Evolutionary conservation across 2,888 invertebrate species (phyloP).

Genomic region (Anthophora plumipes): DNA sequence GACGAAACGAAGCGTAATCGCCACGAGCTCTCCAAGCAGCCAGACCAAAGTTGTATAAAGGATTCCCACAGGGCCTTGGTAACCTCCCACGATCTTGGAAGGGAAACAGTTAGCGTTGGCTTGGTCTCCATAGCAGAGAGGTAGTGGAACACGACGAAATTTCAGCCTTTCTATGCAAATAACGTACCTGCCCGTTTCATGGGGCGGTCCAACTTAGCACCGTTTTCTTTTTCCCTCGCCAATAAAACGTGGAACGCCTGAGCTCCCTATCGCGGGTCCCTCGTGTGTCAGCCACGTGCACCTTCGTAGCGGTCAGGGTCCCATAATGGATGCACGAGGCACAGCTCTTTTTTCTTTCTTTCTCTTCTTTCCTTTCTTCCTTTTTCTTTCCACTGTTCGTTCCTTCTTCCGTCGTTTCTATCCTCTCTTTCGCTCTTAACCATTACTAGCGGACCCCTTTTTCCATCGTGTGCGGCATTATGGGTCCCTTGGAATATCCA

Average conservation of each 20-base stretch:
- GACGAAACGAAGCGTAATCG: slow-evolving; percentile 2
- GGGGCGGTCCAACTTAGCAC: slow-evolving; percentile 57
- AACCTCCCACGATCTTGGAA: slow-evolving; percentile 75
- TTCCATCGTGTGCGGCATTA: slow-evolving; percentile 66
- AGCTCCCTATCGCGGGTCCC: slow-evolving; percentile 72
- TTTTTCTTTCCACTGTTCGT: slow-evolving; percentile 3
- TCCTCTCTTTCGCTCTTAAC: not conserved
- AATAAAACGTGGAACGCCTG: slow-evolving; percentile 79
- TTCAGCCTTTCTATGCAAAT: slow-evolving; percentile 79
- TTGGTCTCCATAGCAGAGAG: slow-evolving; percentile 24
- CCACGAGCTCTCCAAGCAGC: not conserved
- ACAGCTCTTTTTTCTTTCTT: slow-evolving; percentile 76
- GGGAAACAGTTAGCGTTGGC: slow-evolving; percentile 71
- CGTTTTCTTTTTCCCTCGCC: slow-evolving; percentile 72
- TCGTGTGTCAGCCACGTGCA: slow-evolving; percentile 84
- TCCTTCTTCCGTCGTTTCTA: not conserved
- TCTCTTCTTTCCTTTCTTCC: slow-evolving; percentile 16
- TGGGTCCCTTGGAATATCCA: slow-evolving; percentile 66
- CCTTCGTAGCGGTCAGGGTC: slow-evolving; percentile 78
- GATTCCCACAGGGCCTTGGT: slow-evolving; percentile 68
- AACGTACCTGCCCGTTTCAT: slow-evolving; percentile 63
- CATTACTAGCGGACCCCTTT: slow-evolving; percentile 1
- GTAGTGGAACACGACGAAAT: slow-evolving; percentile 62
- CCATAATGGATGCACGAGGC: slow-evolving; percentile 83
- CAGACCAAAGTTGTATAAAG: slow-evolving; percentile 63